Evolutionary conservation across 2,113 vertebrate species (phyloP).

Genomic region (Theropithecus gelada): DNA sequence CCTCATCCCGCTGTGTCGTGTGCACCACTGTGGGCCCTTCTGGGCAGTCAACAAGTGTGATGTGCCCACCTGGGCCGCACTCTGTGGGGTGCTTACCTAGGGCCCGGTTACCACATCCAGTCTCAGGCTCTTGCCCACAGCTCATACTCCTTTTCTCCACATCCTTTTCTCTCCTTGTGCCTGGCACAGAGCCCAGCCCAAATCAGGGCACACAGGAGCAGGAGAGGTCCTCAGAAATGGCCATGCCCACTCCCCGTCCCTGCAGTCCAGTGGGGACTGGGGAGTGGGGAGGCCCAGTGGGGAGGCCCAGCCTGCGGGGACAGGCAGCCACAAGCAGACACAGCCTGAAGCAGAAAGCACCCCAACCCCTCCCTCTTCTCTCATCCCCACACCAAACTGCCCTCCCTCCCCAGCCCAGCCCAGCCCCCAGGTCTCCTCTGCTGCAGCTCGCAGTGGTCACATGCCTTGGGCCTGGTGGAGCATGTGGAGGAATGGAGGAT

Average conservation of each 20-base stretch:
- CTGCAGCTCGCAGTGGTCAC: fast-evolving
- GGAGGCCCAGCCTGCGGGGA: fast-evolving
- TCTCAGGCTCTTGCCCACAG: fast-evolving
- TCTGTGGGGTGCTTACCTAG: fast-evolving
- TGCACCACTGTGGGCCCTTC: fast-evolving
- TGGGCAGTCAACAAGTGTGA: fast-evolving
- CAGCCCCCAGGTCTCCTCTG: not conserved
- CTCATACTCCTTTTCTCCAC: not conserved
- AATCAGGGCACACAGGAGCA: fast-evolving
- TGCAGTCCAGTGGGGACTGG: not conserved
- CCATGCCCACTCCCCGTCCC: fast-evolving
- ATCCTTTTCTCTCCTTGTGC: no score
- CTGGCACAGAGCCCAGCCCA: not conserved
- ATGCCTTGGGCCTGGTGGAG: not conserved
- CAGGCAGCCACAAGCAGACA: not conserved
- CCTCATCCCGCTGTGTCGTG: fast-evolving
- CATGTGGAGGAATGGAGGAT: not conserved
- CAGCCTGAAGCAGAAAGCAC: not conserved
- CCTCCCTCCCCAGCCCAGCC: not conserved
- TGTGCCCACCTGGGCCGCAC: fast-evolving
- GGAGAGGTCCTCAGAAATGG: not conserved
- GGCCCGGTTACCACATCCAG: no score
- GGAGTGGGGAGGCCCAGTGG: not conserved
- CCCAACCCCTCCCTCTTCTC: no score
- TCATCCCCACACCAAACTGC: fast-evolving